Evolutionary conservation across 2,888 invertebrate genomes (phyloP), one percentile per base, ranked within the genome.

Genomic region (Proisotoma minuta): DNA sequence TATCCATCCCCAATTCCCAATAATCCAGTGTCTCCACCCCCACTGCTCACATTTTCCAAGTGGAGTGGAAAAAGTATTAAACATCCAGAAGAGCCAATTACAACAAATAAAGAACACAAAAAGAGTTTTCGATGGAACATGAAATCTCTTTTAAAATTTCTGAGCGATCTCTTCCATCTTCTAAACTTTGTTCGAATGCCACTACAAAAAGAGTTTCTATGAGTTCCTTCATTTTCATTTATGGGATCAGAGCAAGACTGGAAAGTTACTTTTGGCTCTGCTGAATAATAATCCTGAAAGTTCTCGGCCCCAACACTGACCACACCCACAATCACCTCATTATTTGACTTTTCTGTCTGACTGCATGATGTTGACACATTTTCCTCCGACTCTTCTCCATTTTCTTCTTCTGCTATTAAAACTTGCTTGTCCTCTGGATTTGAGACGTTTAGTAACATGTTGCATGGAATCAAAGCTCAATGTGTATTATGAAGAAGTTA

Each of bases 1-100:
- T 65, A 69, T 24, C 66, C 66, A 57, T 69, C 66, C 60, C n/a
- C n/a, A n/a, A n/a, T n/a, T n/a, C n/a, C n/a, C n/a, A n/a, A n/a
- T n/a, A n/a, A n/a, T n/a, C 65, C 62, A 24, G 43, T 34, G 26
- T 49, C 57, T 29, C 15, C 28, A 34, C 40, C 57, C 28, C 29
- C 28, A 18, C 39, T 4, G 22, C 34, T 34, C 18, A 34, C 39
- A 22, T 54, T 49, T 50, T 65, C 60, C 39, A 69, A 47, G 40
- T 66, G 62, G 18, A 64, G 51, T n/a, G 69, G 69, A 48, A 69
- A 69, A 24, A 63, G 59, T 10, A 69, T 63, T 28, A 69, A 56
- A 49, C 53, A 57, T 3, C 62, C 66, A 20, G 66, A 24, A 1
- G 65, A 56, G 15, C 66, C 66, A 48, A 61, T 47, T 47, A 65